Conservation (phyloP, 2,113 vertebrate species). For the Triplophysa rosa region DNA sequence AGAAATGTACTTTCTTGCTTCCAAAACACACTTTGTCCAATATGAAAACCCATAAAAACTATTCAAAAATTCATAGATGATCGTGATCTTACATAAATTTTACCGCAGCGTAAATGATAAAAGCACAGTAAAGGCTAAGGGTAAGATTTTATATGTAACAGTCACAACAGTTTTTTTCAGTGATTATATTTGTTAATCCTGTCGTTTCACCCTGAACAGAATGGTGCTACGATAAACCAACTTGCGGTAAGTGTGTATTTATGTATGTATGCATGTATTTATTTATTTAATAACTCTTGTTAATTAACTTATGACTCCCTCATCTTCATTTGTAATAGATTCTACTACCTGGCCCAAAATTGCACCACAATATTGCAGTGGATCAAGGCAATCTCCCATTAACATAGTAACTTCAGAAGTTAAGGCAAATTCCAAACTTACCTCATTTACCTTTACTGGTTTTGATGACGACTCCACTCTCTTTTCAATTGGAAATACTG, state of each 20-base stretch:
- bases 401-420: constrained; percentile 58
- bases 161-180: not conserved
- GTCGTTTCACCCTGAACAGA: constrained; percentile 17
- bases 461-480: constrained; percentile 15
- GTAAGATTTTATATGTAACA: no score
- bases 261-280: not conserved
- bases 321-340: constrained; percentile 14
- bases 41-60: no score
- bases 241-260: constrained; percentile 43
- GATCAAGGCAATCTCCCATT: constrained; percentile 72
- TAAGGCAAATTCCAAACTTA: constrained; percentile 5
- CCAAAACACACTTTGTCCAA: no score
- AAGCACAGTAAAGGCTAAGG: not conserved
- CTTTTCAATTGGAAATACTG: not conserved
- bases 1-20: no score
- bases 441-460: constrained; percentile 55
- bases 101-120: no score
- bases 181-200: not conserved
- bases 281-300: not conserved
- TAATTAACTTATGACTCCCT: not conserved
- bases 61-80: no score
- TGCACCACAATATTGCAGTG: constrained; percentile 44
- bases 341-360: constrained; percentile 49
- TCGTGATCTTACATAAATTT: no score
- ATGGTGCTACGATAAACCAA: constrained; percentile 39